Base-by-base conservation (phyloP, 1,140 invertebrate species). In the Hestina assimilis region DNA sequence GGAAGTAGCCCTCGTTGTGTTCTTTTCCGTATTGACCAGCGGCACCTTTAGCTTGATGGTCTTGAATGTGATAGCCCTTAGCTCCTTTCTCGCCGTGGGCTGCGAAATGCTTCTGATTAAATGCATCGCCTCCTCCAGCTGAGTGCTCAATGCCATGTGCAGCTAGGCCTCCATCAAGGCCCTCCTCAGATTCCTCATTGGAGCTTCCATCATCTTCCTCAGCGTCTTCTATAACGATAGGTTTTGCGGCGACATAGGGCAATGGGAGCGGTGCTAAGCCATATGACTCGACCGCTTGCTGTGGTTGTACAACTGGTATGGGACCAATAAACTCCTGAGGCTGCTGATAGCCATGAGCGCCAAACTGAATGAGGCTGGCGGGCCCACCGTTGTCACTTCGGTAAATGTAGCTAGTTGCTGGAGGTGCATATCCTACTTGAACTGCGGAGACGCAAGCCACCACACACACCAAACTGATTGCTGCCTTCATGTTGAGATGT, bases 361-460 rank as follows among this genome's bases (percentile, higher is more conserved):
- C 89, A 4, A 90, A 60, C 19, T 89, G 78, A 3, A 90, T 79
- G 20, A 87, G 80, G 47, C 76, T 89, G 0, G 79, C 83, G 0
- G 90, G 89, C 0, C 79, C 86, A n/a, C 77, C 71, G 26, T 88
- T 83, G 58, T 90, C 90, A 54, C 79, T 90, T 11, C 89, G 69
- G 64, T 89, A 91, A 42, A 91, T 84, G 61, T 90, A 91, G 41
- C 89, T 87, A 1, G 84, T 82, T 2, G 89, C 74, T 0, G 87
- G 75, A 4, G 67, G 60, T 5, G 45, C 23, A 43, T 64, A 72
- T 0, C 69, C 73, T 4, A 82, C 69, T 40, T 79, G 81, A n/a
- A 81, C 61, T 17, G 75, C 79, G 2, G 73, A 38, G 0, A 67
- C 67, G 0, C 63, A 60, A 7, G 77, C 63, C 38, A 62, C 66